Percentiles rank a stretch among this genome's conserved stretches.
Conservation (phyloP, 2,888 invertebrate species). For the Pyrgus malvae region DNA sequence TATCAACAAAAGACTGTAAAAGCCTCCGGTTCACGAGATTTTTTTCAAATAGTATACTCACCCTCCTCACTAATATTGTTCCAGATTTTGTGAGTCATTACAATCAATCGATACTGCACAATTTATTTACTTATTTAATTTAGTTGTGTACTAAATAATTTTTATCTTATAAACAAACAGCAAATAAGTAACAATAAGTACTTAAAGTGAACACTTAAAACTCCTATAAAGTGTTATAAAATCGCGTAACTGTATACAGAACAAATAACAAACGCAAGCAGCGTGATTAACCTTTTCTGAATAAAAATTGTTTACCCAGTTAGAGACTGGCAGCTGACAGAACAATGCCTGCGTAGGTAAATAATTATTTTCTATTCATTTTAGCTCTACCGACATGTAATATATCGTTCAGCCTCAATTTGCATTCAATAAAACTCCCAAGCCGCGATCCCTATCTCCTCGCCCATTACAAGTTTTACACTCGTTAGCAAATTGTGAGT, state of each 20-base stretch:
- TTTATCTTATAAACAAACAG: too few relatives aligned
- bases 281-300: conserved; percentile 9
- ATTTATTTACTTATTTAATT: too few relatives aligned
- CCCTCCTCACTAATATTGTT: too few relatives aligned
- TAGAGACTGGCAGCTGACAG: conserved; percentile 46
- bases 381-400: conserved; percentile 41
- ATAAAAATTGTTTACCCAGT: conserved; percentile 21
- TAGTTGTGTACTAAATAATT: too few relatives aligned
- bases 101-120: too few relatives aligned
- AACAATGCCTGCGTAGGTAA: conserved; percentile 65
- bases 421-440: conserved; percentile 66
- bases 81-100: too few relatives aligned
- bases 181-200: too few relatives aligned
- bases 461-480: conserved; percentile 63
- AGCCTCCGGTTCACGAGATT: too few relatives aligned
- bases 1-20: too few relatives aligned
- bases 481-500: conserved; percentile 74
- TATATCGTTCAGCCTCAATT: conserved; percentile 49
- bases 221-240: conserved; percentile 9
- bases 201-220: conserved; percentile 1
- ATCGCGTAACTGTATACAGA: background rate
- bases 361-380: conserved; percentile 65
- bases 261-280: conserved; percentile 18
- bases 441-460: conserved; percentile 66
- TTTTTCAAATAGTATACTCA: too few relatives aligned